Evolutionary conservation across 2,113 vertebrate genomes (phyloP).

Genomic region (zebrafish (Danio rerio)): DNA sequence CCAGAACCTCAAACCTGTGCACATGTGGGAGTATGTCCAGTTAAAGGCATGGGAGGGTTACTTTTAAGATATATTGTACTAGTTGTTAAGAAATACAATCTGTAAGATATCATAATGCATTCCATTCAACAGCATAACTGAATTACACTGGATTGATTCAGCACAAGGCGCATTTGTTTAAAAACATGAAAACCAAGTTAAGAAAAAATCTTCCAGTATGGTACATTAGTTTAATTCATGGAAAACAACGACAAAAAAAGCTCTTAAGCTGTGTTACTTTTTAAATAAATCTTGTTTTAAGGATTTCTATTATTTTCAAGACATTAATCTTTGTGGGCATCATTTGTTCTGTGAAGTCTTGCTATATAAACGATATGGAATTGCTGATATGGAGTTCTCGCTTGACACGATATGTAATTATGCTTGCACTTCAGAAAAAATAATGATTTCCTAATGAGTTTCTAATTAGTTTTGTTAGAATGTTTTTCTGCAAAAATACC

Average conservation of each 20-base stretch:
- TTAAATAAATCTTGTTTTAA: background rate
- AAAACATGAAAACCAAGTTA: background rate
- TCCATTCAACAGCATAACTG: background rate
- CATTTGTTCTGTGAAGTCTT: background rate
- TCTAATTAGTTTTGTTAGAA: background rate
- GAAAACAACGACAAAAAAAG: background rate
- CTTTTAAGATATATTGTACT: conserved; percentile 1
- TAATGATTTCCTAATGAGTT: background rate
- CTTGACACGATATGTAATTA: background rate
- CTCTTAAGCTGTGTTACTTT: background rate
- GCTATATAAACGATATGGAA: background rate
- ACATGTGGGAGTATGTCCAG: conserved; percentile 49
- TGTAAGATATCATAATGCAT: background rate
- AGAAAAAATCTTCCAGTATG: background rate
- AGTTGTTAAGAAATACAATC: background rate
- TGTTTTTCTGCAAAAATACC: background rate
- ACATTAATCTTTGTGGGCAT: background rate
- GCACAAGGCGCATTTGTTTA: background rate
- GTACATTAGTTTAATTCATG: background rate
- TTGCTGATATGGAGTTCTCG: background rate
- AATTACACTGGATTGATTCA: background rate
- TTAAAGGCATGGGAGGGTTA: background rate
- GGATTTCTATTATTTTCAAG: background rate
- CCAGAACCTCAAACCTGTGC: background rate
- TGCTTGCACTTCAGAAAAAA: background rate